These are phyloP conservation scores for Saguinus midas DNA, from an alignment of 2,113 vertebrate genomes.

Conservation along the genomic window DNA sequence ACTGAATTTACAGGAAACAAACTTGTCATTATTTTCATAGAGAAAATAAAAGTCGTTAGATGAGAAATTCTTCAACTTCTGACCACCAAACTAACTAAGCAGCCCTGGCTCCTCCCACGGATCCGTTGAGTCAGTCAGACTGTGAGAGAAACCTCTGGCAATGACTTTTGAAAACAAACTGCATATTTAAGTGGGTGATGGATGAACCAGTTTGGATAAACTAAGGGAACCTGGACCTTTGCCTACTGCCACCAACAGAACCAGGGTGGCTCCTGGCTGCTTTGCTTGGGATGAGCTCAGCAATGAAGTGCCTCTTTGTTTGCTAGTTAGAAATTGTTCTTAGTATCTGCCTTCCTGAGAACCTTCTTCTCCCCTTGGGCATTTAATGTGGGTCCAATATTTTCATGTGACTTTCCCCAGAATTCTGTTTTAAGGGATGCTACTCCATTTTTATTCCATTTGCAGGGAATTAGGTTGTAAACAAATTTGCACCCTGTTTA, in stretches of 20 bases:
- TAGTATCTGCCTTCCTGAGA: not conserved
- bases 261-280: not conserved
- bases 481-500: not conserved
- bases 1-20: constrained; percentile 20
- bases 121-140: not conserved
- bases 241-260: not conserved
- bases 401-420: not conserved
- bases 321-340: constrained; percentile 9
- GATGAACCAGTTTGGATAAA: constrained; percentile 52
- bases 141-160: constrained; percentile 21
- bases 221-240: not conserved
- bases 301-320: constrained; percentile 16
- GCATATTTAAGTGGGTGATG: constrained; percentile 19
- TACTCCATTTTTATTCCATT: not conserved
- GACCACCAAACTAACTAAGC: not conserved
- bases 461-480: not conserved
- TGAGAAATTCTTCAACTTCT: constrained; percentile 35
- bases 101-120: not conserved
- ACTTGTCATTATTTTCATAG: not conserved
- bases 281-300: not conserved
- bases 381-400: constrained; percentile 17
- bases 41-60: constrained; percentile 16
- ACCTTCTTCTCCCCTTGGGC: not conserved
- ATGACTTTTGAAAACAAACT: constrained; percentile 43
- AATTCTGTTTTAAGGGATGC: not conserved